phyloP scores from a whole-genome alignment of 1,140 invertebrate species.

The Archivesica marissinica region DNA sequence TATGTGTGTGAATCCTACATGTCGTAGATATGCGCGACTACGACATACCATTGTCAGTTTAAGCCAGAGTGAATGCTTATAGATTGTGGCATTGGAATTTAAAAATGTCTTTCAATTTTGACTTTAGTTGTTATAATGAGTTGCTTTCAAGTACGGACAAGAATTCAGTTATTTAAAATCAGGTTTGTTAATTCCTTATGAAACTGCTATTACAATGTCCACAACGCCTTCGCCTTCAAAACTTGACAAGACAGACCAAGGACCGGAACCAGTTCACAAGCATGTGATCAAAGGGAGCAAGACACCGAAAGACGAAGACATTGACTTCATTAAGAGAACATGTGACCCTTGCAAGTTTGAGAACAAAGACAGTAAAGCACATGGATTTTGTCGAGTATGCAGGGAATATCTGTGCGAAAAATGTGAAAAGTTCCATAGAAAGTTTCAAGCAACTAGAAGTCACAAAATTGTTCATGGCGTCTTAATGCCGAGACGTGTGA shows the following conservation, averaged over 20 bases:
- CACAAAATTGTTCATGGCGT: conserved; percentile 58
- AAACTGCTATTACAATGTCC: too few relatives aligned
- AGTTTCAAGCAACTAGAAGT: conserved; percentile 50
- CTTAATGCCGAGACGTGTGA: conserved; percentile 53
- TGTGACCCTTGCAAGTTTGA: conserved; percentile 61
- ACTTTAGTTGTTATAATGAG: too few relatives aligned
- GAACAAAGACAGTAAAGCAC: conserved; percentile 26
- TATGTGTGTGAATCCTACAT: too few relatives aligned
- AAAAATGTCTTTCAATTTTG: too few relatives aligned
- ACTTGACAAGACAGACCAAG: background rate
- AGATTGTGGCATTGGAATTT: too few relatives aligned
- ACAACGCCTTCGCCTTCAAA: background rate
- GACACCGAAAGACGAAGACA: background rate
- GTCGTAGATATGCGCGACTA: too few relatives aligned
- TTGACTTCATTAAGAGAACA: conserved; percentile 43
- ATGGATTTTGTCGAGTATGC: conserved; percentile 44
- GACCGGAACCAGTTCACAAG: background rate
- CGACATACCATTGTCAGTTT: too few relatives aligned
- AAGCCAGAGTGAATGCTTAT: too few relatives aligned
- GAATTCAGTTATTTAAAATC: too few relatives aligned
- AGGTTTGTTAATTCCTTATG: too few relatives aligned
- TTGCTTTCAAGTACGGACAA: too few relatives aligned
- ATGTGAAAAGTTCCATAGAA: conserved; percentile 51
- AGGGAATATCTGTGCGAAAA: conserved; percentile 55
- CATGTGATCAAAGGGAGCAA: background rate